Evolutionary conservation across 2,888 invertebrate species (phyloP), one percentile per base, ranked within the genome.

Genomic region (Diarsia dahlii): DNA sequence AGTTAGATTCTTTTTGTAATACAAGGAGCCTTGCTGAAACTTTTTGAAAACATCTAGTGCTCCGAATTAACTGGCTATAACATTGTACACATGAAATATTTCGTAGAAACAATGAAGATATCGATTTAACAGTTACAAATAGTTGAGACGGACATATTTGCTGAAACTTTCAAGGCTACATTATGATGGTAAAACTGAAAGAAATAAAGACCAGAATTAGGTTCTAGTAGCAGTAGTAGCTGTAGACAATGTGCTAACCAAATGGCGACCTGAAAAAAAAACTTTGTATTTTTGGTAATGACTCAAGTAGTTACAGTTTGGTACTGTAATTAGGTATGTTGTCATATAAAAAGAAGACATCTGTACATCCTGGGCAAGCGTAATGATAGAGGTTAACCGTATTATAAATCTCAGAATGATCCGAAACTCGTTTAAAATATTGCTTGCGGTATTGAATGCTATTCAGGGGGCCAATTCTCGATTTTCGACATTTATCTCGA

Each of bases 31-130:
- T 58, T 65, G 52, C 39, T 23, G 65, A 81, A 79, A 73, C 74
- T 81, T 84, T 84, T 65, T 23, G 58, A 72, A 74, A 72, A 76
- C 72, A 74, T 73, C 67, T 39, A 78, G 62, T 63, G 10, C 65
- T 73, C 52, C 46, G 66, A 69, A 74, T 86, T 70, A 74, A 60
- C 66, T 28, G 28, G 28, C 28, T 50, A 23, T 60, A 58, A 8
- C 18, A 3, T 18, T 15, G 45, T 45, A 63, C n/a, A 15, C 15
- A 71, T 60, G 52, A 52, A 52, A 39, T 58, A 64, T 74, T 69
- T 56, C 54, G 34, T 65, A 20, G 68, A 18, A 66, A 68, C 45
- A 78, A 62, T 39, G 60, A 62, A 58, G 62, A 34, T 56, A 71
- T 80, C 52, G 82, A 67, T 71, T 56, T 39, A 71, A 82, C 66